These are phyloP conservation scores for Gambusia affinis DNA, from an alignment of 2,113 vertebrate genomes.

Conservation along the genomic window DNA sequence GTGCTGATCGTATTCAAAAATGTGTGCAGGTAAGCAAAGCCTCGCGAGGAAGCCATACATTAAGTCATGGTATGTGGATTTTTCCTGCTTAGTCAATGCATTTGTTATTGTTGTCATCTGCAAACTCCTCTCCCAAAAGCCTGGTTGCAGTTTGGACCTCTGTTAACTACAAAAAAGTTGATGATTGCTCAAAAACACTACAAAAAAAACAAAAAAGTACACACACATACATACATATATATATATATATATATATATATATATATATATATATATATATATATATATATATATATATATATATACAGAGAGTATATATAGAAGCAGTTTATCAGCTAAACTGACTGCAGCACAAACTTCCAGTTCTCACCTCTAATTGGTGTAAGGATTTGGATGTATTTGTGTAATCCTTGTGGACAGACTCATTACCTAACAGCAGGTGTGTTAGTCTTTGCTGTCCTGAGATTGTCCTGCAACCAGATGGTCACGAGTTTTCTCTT, in stretches of 20 bases:
- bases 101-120: conserved; percentile 52
- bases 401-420: conserved; percentile 44
- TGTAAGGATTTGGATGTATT: conserved; percentile 23
- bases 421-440: conserved; percentile 67
- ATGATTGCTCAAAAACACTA: background rate
- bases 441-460: conserved; percentile 43
- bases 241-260: background rate
- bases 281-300: too few species aligned
- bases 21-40: conserved; percentile 70
- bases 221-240: too few species aligned
- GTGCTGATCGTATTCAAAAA: conserved; percentile 75
- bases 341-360: background rate
- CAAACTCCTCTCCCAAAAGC: conserved; percentile 5
- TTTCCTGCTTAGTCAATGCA: conserved; percentile 52
- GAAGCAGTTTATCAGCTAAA: background rate
- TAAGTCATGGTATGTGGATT: conserved; percentile 52
- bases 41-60: conserved; percentile 57
- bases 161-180: background rate
- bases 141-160: conserved; percentile 4
- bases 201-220: background rate
- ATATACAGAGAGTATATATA: background rate
- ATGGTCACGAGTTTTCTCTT: conserved; percentile 62
- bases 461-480: conserved; percentile 52
- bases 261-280: background rate
- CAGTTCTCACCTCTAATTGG: conserved; percentile 31